Evolutionary conservation across 2,113 vertebrate species (phyloP), one percentile per base, ranked within the genome.

Genomic region (Phoenicopterus ruber): DNA sequence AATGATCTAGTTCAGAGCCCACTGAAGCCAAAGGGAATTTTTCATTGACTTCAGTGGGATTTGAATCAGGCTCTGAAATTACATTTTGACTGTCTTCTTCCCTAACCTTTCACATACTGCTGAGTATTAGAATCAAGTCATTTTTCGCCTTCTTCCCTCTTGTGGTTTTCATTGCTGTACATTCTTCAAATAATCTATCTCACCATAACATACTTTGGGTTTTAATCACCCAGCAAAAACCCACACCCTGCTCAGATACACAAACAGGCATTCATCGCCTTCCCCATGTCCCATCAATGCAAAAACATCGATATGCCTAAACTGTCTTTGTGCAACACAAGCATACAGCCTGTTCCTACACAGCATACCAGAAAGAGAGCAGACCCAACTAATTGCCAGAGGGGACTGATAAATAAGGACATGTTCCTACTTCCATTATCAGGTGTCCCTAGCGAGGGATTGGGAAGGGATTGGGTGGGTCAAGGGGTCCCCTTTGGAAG

Each of bases 391-490:
- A 67, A 84, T 46, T 86, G 58, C 70, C 62, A 67, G 77, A 74
- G 65, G 9, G 40, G 70, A 77, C 91, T 94, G 93, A 97, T 97
- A 94, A 96, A 91, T 80, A 82, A 94, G 86, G 31, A 95, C 31
- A 1, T 49, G 36, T 91, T 94, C 57, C 63, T 65, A 17, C 38
- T 88, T 78, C 71, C 54, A 70, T 79, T 95, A 93, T 95, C 95
- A 89, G 62, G 73, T 79, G 52, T 83, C 73, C 79, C 50, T 80
- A 47, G 57, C 2, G 11, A 63, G 0, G 1, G 18, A 38, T 40
- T 77, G 62, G 62, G 81, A 82, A 73, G 20, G 49, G 50, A 55
- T n/a, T 9, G 21, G 70, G 63, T 91, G 34, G 36, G 91, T 95
- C 86, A 96, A 96, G 92, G 76, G 18, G 47, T 67, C 28, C 40